These are phyloP conservation scores for Abrostola triplasia DNA, from an alignment of 2,888 invertebrate genomes.

Conservation along the genomic window DNA sequence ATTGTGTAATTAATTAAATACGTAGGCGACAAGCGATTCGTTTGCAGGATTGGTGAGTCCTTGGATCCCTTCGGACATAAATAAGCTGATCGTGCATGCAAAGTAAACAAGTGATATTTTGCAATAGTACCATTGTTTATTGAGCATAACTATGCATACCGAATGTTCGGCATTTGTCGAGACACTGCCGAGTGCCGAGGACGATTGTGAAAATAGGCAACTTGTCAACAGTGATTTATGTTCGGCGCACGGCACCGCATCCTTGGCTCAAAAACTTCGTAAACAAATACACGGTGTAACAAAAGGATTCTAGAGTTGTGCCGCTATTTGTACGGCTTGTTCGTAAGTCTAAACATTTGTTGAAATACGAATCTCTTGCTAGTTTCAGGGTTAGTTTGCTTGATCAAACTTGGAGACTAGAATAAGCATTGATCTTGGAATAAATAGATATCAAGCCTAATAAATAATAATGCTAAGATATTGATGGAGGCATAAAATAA, in stretches of 20 bases:
- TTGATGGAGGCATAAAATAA: conserved; percentile 16
- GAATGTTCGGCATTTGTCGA: conserved; percentile 56
- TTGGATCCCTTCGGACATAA: conserved; percentile 70
- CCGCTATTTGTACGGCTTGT: conserved; percentile 56
- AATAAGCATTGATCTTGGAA: background rate
- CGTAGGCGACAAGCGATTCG: conserved; percentile 51
- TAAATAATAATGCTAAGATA: background rate
- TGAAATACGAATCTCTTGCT: conserved; percentile 40
- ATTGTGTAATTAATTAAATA: conserved; percentile 56
- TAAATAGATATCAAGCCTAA: background rate
- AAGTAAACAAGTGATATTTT: conserved; percentile 61
- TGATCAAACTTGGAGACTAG: conserved; percentile 29
- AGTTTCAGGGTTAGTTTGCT: conserved; percentile 34
- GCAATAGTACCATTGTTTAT: conserved; percentile 76
- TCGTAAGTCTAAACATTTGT: conserved; percentile 56
- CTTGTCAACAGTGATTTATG: conserved; percentile 67
- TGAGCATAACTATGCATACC: conserved; percentile 62
- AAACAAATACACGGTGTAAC: conserved; percentile 58
- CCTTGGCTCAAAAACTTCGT: conserved; percentile 65
- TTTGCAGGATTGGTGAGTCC: conserved; percentile 57
- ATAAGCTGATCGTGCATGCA: conserved; percentile 71
- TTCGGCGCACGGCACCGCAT: conserved; percentile 59
- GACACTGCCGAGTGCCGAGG: conserved; percentile 54
- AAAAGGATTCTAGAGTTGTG: conserved; percentile 55
- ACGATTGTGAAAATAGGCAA: conserved; percentile 70